Evolutionary conservation across 2,888 invertebrate species (phyloP).

Genomic region (Torymus auratus): DNA sequence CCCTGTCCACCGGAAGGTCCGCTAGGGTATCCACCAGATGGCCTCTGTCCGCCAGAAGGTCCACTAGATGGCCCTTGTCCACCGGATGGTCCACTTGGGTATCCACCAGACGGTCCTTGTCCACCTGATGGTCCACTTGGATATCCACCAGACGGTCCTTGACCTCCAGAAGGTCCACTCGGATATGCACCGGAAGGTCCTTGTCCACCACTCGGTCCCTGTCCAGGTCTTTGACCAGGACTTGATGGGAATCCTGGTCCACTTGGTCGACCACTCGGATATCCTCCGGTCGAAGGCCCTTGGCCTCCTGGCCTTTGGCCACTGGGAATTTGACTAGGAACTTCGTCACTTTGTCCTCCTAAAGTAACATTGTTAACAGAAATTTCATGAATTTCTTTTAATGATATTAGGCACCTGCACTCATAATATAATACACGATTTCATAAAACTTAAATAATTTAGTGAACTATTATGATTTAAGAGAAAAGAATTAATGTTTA

Average conservation of each 20-base stretch:
- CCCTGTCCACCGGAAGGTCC: slow-evolving; percentile 40
- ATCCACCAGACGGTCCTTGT: slow-evolving; percentile 56
- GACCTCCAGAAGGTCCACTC: slow-evolving; percentile 57
- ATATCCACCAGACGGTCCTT: slow-evolving; percentile 47
- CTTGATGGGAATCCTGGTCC: too few relatives aligned
- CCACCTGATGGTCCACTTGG: slow-evolving; percentile 61
- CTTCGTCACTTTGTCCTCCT: too few relatives aligned
- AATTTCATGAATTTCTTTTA: too few relatives aligned
- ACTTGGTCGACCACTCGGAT: slow-evolving; percentile 61
- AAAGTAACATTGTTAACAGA: too few relatives aligned
- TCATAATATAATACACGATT: too few relatives aligned
- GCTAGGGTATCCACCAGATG: slow-evolving; percentile 49
- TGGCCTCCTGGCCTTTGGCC: slow-evolving; percentile 62
- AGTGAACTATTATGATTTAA: too few relatives aligned
- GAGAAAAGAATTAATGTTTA: too few relatives aligned
- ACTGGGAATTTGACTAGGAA: slow-evolving; percentile 44
- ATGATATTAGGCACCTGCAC: too few relatives aligned
- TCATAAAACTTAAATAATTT: too few relatives aligned
- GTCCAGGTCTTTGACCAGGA: slow-evolving; percentile 22
- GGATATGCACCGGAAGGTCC: slow-evolving; percentile 47
- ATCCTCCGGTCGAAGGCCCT: slow-evolving; percentile 49
- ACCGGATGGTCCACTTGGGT: slow-evolving; percentile 49
- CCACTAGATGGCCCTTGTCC: slow-evolving; percentile 58
- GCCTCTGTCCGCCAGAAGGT: slow-evolving; percentile 51
- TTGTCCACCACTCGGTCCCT: slow-evolving; percentile 49